Evolutionary conservation across 2,888 invertebrate genomes (phyloP).

Genomic region (Apamea epomidion): DNA sequence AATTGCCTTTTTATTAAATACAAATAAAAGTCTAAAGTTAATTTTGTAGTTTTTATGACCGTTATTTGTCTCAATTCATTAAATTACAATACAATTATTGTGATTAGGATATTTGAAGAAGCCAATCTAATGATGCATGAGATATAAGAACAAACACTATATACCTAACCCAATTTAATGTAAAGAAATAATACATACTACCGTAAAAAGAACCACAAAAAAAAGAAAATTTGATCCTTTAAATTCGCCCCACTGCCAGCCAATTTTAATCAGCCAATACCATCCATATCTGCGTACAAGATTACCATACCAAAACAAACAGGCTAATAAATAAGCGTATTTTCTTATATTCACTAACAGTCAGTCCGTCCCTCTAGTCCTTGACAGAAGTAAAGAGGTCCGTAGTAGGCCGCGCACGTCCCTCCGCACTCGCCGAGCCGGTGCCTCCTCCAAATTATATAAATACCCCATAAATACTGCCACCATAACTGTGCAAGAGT

Average conservation of each 20-base stretch:
- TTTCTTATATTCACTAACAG: conserved; percentile 50
- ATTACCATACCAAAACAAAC: conserved; percentile 63
- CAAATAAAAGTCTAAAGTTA: fast-evolving
- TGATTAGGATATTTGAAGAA: not conserved
- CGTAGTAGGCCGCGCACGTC: conserved; percentile 73
- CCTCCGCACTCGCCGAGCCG: conserved; percentile 61
- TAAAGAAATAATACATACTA: not conserved
- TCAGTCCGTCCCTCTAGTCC: conserved; percentile 60
- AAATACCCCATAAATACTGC: conserved; percentile 69
- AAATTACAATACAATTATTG: not conserved
- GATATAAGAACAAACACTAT: not conserved
- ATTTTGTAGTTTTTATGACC: not conserved
- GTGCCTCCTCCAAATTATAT: conserved; percentile 69
- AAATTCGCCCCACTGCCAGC: conserved; percentile 11
- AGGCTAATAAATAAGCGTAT: conserved; percentile 64
- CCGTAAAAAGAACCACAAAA: not conserved
- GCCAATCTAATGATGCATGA: not conserved
- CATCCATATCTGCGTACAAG: conserved; percentile 43
- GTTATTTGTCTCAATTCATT: not conserved
- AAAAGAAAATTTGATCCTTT: not conserved
- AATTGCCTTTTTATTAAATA: not conserved
- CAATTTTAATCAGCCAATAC: conserved; percentile 60
- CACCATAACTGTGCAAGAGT: conserved; percentile 69
- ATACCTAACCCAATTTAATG: not conserved
- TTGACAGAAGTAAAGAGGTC: conserved; percentile 67